A percentile compares a stretch with the other conserved stretches of the same genome.
Evolutionary conservation across 2,888 invertebrate genomes (phyloP).

Genomic region (Heliconius ismenius): DNA sequence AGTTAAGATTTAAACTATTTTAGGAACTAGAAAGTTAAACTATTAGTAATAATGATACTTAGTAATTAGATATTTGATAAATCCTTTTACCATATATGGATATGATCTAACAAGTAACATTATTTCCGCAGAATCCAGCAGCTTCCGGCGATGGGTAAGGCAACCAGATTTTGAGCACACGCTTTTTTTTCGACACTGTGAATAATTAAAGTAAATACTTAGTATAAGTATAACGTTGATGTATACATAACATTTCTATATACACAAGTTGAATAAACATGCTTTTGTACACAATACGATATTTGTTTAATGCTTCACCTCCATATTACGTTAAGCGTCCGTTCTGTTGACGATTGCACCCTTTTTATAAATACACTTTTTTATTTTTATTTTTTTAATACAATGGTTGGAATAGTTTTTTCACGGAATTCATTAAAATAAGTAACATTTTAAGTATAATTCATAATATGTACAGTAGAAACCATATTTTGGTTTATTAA

Average conservation of each 20-base stretch:
- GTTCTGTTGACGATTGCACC: conserved; percentile 35
- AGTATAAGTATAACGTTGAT: conserved; percentile 53
- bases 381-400: too few relatives aligned
- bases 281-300: conserved; percentile 60
- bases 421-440: too few relatives aligned
- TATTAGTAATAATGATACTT: background rate
- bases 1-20: background rate
- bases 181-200: conserved; percentile 52
- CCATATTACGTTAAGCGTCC: conserved; percentile 43
- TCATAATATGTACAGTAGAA: too few relatives aligned
- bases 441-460: too few relatives aligned
- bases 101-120: conserved; percentile 43
- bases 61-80: background rate
- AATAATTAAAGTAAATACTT: conserved; percentile 54
- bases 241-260: conserved; percentile 57
- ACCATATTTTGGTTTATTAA: too few relatives aligned
- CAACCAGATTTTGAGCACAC: conserved; percentile 51
- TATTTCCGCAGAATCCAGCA: conserved; percentile 27
- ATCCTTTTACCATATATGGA: conserved; percentile 7
- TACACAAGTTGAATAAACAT: conserved; percentile 66
- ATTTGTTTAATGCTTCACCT: conserved; percentile 68
- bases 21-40: background rate
- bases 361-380: background rate
- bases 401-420: too few relatives aligned
- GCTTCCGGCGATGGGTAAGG: conserved; percentile 44